Conservation (phyloP, 2,888 invertebrate genomes). For the Tenthredo notha region DNA sequence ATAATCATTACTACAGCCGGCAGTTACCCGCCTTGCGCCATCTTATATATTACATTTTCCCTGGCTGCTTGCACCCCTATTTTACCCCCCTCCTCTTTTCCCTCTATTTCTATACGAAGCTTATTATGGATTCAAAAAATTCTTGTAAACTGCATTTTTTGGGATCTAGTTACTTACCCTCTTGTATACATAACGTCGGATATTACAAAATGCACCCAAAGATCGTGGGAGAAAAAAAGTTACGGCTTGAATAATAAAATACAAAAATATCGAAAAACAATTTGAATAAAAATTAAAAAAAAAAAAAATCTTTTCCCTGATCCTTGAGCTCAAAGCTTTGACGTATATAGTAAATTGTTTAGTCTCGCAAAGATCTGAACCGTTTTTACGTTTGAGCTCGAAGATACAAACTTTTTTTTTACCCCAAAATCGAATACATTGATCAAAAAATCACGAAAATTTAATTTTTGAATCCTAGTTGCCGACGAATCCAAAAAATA, state of each 20-base stretch:
- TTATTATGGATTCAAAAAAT: neutral
- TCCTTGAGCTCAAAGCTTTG: neutral
- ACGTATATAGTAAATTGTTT: neutral
- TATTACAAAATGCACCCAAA: no score
- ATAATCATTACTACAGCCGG: conserved; percentile 64
- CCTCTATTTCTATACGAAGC: neutral
- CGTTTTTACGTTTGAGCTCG: neutral
- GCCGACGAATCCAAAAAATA: neutral
- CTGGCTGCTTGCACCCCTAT: neutral
- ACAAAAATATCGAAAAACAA: no score
- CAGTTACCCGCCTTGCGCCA: conserved; percentile 51
- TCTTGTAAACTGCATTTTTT: neutral
- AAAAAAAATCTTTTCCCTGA: neutral
- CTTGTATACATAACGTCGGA: no score
- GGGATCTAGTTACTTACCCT: neutral
- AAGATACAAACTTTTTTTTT: neutral
- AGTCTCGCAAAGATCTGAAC: conserved; percentile 5
- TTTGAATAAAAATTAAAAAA: neutral
- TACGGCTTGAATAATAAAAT: neutral
- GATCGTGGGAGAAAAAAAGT: no score
- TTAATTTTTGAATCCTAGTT: neutral
- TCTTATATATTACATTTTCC: conserved; percentile 17
- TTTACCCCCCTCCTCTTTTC: neutral
- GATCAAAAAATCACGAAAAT: neutral
- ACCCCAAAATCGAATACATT: neutral